phyloP scores from a whole-genome alignment of 2,113 vertebrate species.

The Cichladusa arquata region DNA sequence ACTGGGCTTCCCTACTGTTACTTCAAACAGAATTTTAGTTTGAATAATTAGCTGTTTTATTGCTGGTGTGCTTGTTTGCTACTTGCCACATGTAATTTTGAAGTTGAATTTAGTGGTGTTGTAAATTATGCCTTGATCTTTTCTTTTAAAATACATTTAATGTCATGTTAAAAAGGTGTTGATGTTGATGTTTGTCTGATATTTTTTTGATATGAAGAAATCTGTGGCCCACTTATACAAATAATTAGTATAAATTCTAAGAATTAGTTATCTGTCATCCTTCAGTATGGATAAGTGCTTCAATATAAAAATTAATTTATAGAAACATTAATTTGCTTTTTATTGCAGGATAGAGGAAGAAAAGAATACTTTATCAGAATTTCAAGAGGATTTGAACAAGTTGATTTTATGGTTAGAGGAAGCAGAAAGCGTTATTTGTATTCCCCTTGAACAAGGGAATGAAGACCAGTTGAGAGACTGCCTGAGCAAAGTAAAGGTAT shows the following conservation, averaged over 20 bases:
- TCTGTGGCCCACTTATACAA: neutral
- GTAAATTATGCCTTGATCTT: neutral
- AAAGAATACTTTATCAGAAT: conserved; percentile 75
- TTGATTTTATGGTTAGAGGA: conserved; percentile 88
- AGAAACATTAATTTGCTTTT: neutral
- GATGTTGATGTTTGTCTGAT: neutral
- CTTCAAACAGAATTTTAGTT: neutral
- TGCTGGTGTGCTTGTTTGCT: neutral
- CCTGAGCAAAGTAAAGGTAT: conserved; percentile 90
- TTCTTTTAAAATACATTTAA: neutral
- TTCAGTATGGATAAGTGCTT: neutral
- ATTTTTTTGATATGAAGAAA: neutral
- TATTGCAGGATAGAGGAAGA: conserved; percentile 83
- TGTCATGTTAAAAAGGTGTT: neutral
- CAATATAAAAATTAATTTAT: neutral
- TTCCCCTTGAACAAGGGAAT: conserved; percentile 81
- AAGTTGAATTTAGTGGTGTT: neutral
- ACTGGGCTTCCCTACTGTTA: neutral
- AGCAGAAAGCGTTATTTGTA: conserved; percentile 69
- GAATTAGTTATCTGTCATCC: neutral
- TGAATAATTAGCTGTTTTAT: neutral
- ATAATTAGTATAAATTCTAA: neutral
- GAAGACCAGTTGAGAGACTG: conserved; percentile 84
- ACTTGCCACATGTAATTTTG: neutral
- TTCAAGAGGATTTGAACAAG: conserved; percentile 85